Evolutionary conservation across 2,113 vertebrate species (phyloP), one percentile per base, ranked within the genome.

Genomic region (Elachura formosa): DNA sequence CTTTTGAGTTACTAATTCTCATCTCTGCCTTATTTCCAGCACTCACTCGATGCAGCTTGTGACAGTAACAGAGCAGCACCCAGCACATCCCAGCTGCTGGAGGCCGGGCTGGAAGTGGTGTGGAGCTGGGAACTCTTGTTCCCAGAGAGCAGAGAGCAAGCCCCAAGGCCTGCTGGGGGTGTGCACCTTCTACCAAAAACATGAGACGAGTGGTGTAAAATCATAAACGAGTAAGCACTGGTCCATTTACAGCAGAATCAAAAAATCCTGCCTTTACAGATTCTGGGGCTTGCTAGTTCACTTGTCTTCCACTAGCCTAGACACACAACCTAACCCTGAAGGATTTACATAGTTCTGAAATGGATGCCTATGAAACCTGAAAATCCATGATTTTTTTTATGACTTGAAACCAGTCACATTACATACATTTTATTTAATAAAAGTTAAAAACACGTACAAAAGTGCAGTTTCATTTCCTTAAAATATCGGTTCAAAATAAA

Each of bases 401-500:
- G 33, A 94, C 94, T 95, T 93, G 79, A 90, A 95, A 87, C 83
- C 85, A 90, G 93, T 85, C 90, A 95, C 73, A 28, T 88, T 76
- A 89, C 84, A 94, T 48, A 92, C 19, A 78, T 92, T 67, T 95
- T 95, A 94, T 95, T 98, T 94, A 97, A 95, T 95, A 97, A 75
- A 96, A 87, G 81, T 83, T 94, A 89, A 96, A 90, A 61, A 93
- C 93, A 94, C 29, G 80, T 96, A 97, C 96, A 97, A 93, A 97
- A 97, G 89, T 41, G 68, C 62, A 20, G 96, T 96, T 91, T 90
- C 90, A 90, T 96, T 96, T 96, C 90, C 89, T 97, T 48, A 71
- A 84, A 96, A 97, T 96, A 92, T 85, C 94, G 96, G 68, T 80
- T 97, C 56, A 92, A 96, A 95, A 91, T 85, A 93, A 96, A 91